Percentiles rank a stretch among this genome's conserved stretches.
These are phyloP conservation scores for Hiodon alosoides DNA, from an alignment of 2,113 vertebrate genomes.

Conservation along the genomic window DNA sequence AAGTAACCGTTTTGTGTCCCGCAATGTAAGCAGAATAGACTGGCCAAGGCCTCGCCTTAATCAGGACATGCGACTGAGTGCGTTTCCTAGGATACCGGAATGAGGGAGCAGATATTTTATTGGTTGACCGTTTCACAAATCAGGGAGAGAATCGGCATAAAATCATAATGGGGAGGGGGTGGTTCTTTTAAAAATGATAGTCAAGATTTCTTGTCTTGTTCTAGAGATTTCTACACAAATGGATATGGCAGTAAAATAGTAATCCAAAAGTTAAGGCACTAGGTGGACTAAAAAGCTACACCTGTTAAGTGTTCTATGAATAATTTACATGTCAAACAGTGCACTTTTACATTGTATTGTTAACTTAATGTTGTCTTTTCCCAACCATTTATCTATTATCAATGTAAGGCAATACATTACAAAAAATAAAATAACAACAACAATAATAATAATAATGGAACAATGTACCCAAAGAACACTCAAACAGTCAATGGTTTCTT, in stretches of 20 bases:
- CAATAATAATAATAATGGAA: conserved; percentile 67
- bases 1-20: neutral
- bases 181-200: conserved; percentile 37
- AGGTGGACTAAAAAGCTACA: conserved; percentile 79
- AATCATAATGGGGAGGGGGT: conserved; percentile 60
- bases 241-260: conserved; percentile 85
- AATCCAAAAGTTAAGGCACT: conserved; percentile 93
- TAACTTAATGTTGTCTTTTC: conserved; percentile 89
- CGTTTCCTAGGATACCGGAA: conserved; percentile 47
- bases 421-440: conserved; percentile 59
- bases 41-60: conserved; percentile 40
- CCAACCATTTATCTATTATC: conserved; percentile 78
- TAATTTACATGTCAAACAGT: conserved; percentile 99
- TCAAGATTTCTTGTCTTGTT: conserved; percentile 39
- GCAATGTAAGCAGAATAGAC: conserved; percentile 29
- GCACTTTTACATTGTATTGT: conserved; percentile 88
- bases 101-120: conserved; percentile 62
- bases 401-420: conserved; percentile 91
- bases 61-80: conserved; percentile 45
- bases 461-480: conserved; percentile 76
- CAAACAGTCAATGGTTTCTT: conserved; percentile 59
- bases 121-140: conserved; percentile 68
- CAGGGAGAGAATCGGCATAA: conserved; percentile 55
- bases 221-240: conserved; percentile 59
- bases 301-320: conserved; percentile 93